Conservation (phyloP, 2,797 vertebrate species). For the Muscicapa comitata region DNA sequence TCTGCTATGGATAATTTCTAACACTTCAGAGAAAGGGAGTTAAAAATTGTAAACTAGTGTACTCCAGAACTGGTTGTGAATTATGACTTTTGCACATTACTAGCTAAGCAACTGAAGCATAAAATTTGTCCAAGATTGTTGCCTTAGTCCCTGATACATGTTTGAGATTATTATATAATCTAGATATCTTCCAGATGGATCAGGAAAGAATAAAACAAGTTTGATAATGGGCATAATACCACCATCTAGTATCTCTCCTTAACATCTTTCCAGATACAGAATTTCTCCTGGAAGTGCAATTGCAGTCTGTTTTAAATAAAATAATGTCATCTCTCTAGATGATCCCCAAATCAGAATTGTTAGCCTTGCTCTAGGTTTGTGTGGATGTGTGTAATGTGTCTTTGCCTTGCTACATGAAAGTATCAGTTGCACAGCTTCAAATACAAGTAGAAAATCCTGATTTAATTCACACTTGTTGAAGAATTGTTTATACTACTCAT, state of each 20-base stretch:
- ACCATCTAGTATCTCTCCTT: neutral
- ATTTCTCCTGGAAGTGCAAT: neutral
- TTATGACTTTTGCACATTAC: neutral
- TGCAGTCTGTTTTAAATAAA: neutral
- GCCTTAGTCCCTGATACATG: neutral
- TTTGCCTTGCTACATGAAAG: neutral
- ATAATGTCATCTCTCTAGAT: neutral
- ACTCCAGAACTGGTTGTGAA: neutral
- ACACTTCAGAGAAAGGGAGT: neutral
- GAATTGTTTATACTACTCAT: neutral
- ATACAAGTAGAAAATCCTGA: neutral
- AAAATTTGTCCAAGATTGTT: neutral
- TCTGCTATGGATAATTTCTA: neutral
- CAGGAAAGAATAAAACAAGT: neutral
- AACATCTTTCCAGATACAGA: neutral
- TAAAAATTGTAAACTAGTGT: neutral
- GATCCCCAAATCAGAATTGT: neutral
- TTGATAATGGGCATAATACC: neutral
- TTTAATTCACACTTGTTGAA: slow-evolving; percentile 42
- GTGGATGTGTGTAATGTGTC: neutral
- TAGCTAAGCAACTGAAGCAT: neutral
- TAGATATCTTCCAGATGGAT: neutral
- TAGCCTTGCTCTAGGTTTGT: neutral
- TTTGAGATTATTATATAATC: neutral
- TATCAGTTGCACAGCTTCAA: neutral